A percentile compares a stretch with the other conserved stretches of the same genome.
Evolutionary conservation across 2,888 invertebrate genomes (phyloP).

Genomic region (Drosophila nr. perissopoda): DNA sequence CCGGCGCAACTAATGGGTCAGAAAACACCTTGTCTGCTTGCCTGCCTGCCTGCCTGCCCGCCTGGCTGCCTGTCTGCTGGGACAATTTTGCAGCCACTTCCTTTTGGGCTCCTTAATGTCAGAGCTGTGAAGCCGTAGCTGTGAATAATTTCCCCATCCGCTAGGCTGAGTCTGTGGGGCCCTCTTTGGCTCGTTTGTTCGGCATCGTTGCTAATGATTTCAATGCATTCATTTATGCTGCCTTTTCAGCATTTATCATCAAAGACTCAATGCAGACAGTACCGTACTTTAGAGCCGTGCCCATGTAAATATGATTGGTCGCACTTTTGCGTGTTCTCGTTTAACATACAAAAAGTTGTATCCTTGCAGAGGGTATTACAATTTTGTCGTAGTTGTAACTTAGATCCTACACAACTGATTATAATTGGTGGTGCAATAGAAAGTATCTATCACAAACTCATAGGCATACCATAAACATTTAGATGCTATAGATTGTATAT

Average conservation of each 20-base stretch:
- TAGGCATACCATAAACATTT: background rate
- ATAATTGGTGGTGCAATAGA: background rate
- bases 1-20: conserved; percentile 67
- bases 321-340: background rate
- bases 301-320: conserved; percentile 28
- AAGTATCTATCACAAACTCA: background rate
- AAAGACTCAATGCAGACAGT: conserved; percentile 52
- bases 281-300: conserved; percentile 4
- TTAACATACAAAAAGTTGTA: background rate
- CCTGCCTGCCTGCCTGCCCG: background rate
- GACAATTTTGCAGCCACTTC: conserved; percentile 41
- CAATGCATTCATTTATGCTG: conserved; percentile 80
- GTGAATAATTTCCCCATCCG: conserved; percentile 83
- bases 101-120: conserved; percentile 61
- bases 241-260: conserved; percentile 77
- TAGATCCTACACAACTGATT: background rate
- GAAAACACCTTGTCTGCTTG: conserved; percentile 65
- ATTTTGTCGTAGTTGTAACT: background rate
- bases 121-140: conserved; percentile 71
- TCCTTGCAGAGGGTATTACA: background rate
- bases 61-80: background rate
- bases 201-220: conserved; percentile 83
- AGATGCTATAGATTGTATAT: background rate
- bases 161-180: conserved; percentile 21
- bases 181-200: conserved; percentile 76